phyloP scores from a whole-genome alignment of 1,140 invertebrate genomes.

The Atta colombica region DNA sequence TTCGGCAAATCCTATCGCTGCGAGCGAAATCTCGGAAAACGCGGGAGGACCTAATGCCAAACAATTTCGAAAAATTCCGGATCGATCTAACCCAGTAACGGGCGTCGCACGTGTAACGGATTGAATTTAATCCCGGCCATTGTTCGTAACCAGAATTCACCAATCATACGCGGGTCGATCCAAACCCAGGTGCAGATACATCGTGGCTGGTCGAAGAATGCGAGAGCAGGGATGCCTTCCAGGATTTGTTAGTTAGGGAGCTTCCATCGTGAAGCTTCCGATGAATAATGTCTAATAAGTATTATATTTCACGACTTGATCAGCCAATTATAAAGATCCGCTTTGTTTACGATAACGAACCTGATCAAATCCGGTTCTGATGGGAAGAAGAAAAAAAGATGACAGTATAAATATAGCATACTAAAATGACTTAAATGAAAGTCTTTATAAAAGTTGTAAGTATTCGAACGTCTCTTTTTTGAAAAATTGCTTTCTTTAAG shows the following conservation, averaged over 20 bases:
- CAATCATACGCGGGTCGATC: conserved; percentile 69
- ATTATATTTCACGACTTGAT: conserved; percentile 47
- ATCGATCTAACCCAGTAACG: conserved; percentile 71
- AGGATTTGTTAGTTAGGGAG: conserved; percentile 27
- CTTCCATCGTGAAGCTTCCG: not conserved
- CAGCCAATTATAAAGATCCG: conserved; percentile 35
- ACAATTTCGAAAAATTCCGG: conserved; percentile 70
- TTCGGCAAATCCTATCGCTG: conserved; percentile 35
- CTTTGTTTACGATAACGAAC: conserved; percentile 43
- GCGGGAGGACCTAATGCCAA: conserved; percentile 66
- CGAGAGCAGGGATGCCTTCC: conserved; percentile 16
- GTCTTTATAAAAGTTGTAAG: not conserved
- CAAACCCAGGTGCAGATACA: conserved; percentile 48
- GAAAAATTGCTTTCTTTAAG: not conserved
- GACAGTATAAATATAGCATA: conserved; percentile 13
- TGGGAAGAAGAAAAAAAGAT: not conserved
- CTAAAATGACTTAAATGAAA: not conserved
- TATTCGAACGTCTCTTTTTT: not conserved
- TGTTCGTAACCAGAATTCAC: conserved; percentile 76
- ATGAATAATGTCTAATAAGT: conserved; percentile 20
- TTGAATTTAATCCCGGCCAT: conserved; percentile 74
- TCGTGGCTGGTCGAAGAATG: conserved; percentile 20
- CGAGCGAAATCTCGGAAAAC: conserved; percentile 38
- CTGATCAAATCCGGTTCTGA: conserved; percentile 13
- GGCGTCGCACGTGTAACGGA: conserved; percentile 75